Evolutionary conservation across 2,797 vertebrate species (phyloP), one percentile per base, ranked within the genome.

Genomic region (Falco columbarius): DNA sequence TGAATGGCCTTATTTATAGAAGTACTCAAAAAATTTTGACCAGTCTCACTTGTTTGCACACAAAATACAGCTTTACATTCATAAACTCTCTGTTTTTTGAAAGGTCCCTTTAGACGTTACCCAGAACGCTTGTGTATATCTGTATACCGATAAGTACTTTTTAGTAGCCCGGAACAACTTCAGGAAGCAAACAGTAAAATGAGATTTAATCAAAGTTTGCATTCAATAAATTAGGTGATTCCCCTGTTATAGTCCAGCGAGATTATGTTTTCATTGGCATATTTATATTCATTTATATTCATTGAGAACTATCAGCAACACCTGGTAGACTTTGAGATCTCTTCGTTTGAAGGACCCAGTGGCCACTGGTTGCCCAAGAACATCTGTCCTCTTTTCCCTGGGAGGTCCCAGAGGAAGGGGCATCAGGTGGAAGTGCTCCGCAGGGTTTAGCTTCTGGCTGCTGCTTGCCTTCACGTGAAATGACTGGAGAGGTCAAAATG

Each of bases 1-100:
- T 94, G 76, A 94, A 93, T 67, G 56, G 21, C 23, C 66, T 89
- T 82, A 5, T 90, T 95, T 82, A 52, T n/a, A 51, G 51, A 81
- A 32, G 10, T 51, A n/a, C 14, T 73, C 89, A 54, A 72, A 91
- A 59, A 56, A 24, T 82, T 73, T 79, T 88, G 30, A 70, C n/a
- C 14, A 46, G 11, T 55, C 13, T 81, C 16, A n/a, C n/a, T 89
- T 95, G 34, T 76, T 90, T 86, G 30, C 62, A 46, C 16, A 72
- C 15, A 93, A 76, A 73, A 92, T 68, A 72, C 16, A 73, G 10
- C 22, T 63, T 27, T 62, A 14, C 20, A 17, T 75, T 83, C 20
- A 66, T 21, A 61, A 81, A 75, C 18, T 19, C 10, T 54, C 26
- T 38, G 10, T 3, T 86, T 77, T 88, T 59, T 55, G 30, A 84